Evolutionary conservation across 53 echinoderm and acorn worm genomes (phyloP), one percentile per base, ranked within the genome.

Genomic region (Apostichopus leukothele): DNA sequence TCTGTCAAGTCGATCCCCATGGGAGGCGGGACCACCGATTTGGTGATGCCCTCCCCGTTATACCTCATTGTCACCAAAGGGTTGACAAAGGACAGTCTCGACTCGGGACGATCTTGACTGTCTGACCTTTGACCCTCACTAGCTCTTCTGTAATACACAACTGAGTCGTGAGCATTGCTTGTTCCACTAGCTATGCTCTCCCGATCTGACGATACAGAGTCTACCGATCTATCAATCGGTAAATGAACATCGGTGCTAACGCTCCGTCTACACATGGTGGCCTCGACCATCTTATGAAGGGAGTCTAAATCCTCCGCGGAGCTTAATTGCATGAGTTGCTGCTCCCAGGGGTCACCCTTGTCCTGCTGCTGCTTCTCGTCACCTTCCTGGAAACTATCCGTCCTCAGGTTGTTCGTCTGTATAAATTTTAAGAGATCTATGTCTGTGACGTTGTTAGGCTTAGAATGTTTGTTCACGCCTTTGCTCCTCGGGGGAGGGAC

Each of bases 1-100:
- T 90, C 91, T 13, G 89, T 96, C 12, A 96, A 85, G 84, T 96
- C 96, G 1, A 96, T 89, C 9, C 93, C 91, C 79, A 94, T 89
- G 4, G 90, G 88, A 8, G 77, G 86, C 0, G 90, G 79, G 22
- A 52, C 78, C 6, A 61, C 39, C 14, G 14, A 60, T 19, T 57
- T 84, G 7, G 25, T 60, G 61, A 60, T 57, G 14, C 57, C 25
- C 27, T 63, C 84, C 7, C 60, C 60, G 25, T 63, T 63, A 5
- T 84, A 63, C 63, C 39, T 21, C 84, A 84, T 9, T 23, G 27
- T 27, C 9, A 84, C 84, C 59, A 84, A n/a, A 27, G 84, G 84
- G 13, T 84, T 84, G 60, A 60, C 63, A 26, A 84, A 84, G 9
- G 84, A 60, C 60, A 84, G 39, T 4, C 61, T 76, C 77, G 50